Evolutionary conservation across 2,797 vertebrate genomes (phyloP), one percentile per base, ranked within the genome.

Genomic region (Gallinago solitaria): DNA sequence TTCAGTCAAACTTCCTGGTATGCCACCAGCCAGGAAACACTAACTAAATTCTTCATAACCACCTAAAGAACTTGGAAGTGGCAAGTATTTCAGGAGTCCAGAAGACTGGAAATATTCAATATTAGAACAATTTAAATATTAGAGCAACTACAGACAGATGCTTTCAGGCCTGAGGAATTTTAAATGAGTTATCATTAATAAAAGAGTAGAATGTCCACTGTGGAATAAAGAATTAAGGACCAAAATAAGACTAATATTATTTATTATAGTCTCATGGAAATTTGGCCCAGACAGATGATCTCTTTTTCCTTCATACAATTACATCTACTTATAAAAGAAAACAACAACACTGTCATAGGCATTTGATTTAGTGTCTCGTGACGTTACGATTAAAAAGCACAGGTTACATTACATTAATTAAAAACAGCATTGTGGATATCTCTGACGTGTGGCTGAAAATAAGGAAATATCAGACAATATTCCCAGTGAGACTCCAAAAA

Each of bases 41-140:
- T 86, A 71, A 57, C 45, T 75, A 57, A 89, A 95, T 94, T 83
- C 80, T 35, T 63, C 47, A 28, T 56, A 95, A 95, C 73, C 69
- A 87, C 54, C 83, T 87, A 82, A 93, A 73, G n/a, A 79, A 32
- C 80, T 93, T 90, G 80, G 57, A 91, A 76, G 19, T 1, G 1
- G 28, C 16, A 86, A 87, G 28, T 53, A 90, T 69, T 93, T 73
- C 50, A 69, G 41, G 76, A 95, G 73, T 83, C 65, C 33, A 69
- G 74, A 61, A 80, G 64, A 80, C n/a, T 91, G 70, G n/a, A 90
- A 95, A 88, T 83, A 79, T 54, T 81, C 37, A 73, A 51, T 90
- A 76, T 76, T 56, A 85, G 27, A 89, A 65, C 24, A 85, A 51
- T 47, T 74, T 85, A 83, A 80, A 73, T 41, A 45, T 53, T 81